phyloP scores from a whole-genome alignment of 2,888 invertebrate genomes.

The Pomacea canaliculata region DNA sequence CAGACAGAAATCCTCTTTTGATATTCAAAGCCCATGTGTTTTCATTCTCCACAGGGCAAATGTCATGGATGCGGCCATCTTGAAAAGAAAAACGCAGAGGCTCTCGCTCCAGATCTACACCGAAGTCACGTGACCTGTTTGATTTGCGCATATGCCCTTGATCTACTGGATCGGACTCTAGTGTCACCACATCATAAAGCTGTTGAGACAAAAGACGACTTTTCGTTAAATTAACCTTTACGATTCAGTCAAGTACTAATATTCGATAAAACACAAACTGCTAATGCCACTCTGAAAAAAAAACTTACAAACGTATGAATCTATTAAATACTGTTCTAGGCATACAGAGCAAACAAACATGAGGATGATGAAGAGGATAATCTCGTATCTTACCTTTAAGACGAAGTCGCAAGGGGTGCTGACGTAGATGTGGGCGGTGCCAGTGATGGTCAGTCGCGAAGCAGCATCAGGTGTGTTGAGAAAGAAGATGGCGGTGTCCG shows the following conservation, averaged over 20 bases:
- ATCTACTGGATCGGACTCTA: constrained; percentile 57
- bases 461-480: constrained; percentile 75
- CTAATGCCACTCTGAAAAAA: too few relatives aligned
- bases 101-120: constrained; percentile 78
- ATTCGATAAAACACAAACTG: too few relatives aligned
- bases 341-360: too few relatives aligned
- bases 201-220: constrained; percentile 38
- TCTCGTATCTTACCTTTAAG: constrained; percentile 61
- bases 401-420: constrained; percentile 70
- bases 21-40: constrained; percentile 86
- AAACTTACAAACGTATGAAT: too few relatives aligned
- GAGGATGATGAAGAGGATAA: too few relatives aligned
- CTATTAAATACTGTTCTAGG: too few relatives aligned
- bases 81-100: constrained; percentile 82
- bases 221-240: not conserved
- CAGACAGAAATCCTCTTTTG: constrained; percentile 88
- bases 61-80: constrained; percentile 82
- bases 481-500: constrained; percentile 78
- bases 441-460: constrained; percentile 68
- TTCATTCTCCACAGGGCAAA: constrained; percentile 87
- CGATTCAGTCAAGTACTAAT: too few relatives aligned
- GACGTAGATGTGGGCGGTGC: constrained; percentile 69
- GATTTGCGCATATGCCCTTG: not conserved
- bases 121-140: constrained; percentile 45
- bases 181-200: constrained; percentile 63